Evolutionary conservation across 2,888 invertebrate species (phyloP).

Genomic region (Erebia epiphron): DNA sequence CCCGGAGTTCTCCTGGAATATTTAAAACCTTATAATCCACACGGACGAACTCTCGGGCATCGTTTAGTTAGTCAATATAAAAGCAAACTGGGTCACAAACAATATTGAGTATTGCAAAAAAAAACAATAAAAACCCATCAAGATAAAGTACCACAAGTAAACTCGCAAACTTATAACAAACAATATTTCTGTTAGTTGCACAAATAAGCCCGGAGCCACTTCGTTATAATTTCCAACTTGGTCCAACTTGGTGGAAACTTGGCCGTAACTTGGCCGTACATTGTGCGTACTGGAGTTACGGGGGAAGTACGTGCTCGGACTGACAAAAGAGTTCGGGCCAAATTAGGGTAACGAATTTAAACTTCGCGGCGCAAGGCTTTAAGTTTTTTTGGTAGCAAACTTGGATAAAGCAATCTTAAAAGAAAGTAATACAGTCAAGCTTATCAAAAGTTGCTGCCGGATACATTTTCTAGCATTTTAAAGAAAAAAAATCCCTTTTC

Average conservation of each 20-base stretch:
- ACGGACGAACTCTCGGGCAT: too few species aligned
- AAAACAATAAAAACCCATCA: conserved; percentile 4
- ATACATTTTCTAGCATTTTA: too few species aligned
- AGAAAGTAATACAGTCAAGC: not conserved
- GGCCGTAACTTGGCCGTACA: conserved; percentile 46
- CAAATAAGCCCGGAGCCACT: conserved; percentile 39
- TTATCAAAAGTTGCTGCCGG: too few species aligned
- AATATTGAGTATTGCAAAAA: not conserved
- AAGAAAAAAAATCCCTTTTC: too few species aligned
- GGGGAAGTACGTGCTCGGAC: conserved; percentile 53
- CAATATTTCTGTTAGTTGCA: conserved; percentile 41
- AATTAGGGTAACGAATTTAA: conserved; percentile 48
- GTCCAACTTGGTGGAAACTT: conserved; percentile 42
- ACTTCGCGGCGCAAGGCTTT: conserved; percentile 29
- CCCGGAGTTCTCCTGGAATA: too few species aligned
- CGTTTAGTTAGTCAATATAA: too few species aligned
- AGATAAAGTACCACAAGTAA: conserved; percentile 6
- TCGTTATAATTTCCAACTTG: conserved; percentile 47
- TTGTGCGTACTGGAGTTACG: conserved; percentile 47
- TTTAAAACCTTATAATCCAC: too few species aligned
- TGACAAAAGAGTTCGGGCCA: conserved; percentile 46
- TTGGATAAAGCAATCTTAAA: not conserved
- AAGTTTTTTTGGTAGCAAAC: conserved; percentile 7
- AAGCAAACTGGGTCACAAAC: not conserved
- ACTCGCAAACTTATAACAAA: conserved; percentile 36